A percentile compares a stretch with the other conserved stretches of the same genome.
These are phyloP conservation scores for Coleophora deauratella DNA, from an alignment of 2,888 invertebrate species.

Conservation along the genomic window DNA sequence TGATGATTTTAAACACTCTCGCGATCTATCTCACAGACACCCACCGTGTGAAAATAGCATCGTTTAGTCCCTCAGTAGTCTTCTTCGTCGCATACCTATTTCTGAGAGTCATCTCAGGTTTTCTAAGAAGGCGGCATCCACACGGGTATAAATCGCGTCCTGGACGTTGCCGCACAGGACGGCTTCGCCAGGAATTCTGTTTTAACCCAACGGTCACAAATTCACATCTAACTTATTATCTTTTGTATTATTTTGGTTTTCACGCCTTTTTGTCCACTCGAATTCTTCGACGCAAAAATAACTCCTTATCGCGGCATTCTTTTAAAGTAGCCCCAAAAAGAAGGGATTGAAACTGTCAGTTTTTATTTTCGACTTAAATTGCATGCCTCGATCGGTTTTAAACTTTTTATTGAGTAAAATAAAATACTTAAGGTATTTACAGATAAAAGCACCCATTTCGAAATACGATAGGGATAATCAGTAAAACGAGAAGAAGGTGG, in stretches of 20 bases:
- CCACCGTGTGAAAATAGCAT: constrained; percentile 27
- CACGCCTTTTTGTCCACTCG: constrained; percentile 69
- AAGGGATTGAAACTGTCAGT: constrained; percentile 45
- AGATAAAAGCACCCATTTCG: too few species aligned
- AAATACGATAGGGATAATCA: too few species aligned
- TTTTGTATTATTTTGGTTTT: constrained; percentile 73
- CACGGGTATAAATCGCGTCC: constrained; percentile 63
- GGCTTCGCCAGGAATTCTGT: constrained; percentile 71
- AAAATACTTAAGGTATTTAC: too few species aligned
- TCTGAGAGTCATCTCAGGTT: constrained; percentile 56
- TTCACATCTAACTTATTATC: constrained; percentile 58
- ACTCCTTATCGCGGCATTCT: constrained; percentile 71
- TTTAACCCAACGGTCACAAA: constrained; percentile 73
- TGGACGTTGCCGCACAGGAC: constrained; percentile 73
- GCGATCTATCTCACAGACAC: too few species aligned
- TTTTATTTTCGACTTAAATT: constrained; percentile 59
- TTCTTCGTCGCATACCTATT: constrained; percentile 33
- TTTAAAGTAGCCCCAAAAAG: constrained; percentile 66
- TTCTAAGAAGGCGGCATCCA: constrained; percentile 62
- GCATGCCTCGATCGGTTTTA: constrained; percentile 44
- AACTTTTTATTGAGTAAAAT: too few species aligned
- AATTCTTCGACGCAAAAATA: constrained; percentile 71
- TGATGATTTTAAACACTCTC: too few species aligned
- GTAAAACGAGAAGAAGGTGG: too few species aligned
- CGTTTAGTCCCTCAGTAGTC: constrained; percentile 22